Conservation (phyloP, 1,140 invertebrate species). For the Archivesica marissinica region DNA sequence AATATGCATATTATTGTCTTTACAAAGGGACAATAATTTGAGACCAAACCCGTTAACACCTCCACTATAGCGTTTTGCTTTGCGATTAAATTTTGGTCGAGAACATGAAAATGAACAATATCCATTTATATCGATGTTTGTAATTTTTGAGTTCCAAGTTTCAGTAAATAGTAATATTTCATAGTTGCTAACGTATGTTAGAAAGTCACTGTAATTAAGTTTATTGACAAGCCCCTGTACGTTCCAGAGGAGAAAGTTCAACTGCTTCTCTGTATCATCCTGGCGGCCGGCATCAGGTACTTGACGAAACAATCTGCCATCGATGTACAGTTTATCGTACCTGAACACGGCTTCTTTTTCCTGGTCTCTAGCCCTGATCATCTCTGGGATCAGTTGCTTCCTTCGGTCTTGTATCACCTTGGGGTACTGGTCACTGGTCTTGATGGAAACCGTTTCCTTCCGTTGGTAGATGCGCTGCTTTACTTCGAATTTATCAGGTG, state of each 20-base stretch:
- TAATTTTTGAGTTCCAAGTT: slow-evolving; percentile 45
- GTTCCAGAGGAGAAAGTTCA: slow-evolving; percentile 35
- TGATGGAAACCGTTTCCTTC: neutral
- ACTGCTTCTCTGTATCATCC: neutral
- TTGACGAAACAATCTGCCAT: slow-evolving; percentile 4
- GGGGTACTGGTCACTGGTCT: slow-evolving; percentile 26
- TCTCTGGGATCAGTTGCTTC: neutral
- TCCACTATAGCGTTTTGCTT: too few relatives aligned
- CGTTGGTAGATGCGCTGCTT: neutral
- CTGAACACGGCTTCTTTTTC: slow-evolving; percentile 6
- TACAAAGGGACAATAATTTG: too few relatives aligned
- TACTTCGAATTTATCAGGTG: neutral
- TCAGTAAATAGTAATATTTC: slow-evolving; percentile 43
- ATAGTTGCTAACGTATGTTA: slow-evolving; percentile 11
- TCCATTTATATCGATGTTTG: slow-evolving; percentile 11
- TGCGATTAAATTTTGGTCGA: too few relatives aligned
- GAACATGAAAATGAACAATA: neutral
- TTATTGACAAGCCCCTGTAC: slow-evolving; percentile 29
- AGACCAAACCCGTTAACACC: neutral
- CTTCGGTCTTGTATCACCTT: slow-evolving; percentile 13
- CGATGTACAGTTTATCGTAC: slow-evolving; percentile 33
- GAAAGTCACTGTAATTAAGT: slow-evolving; percentile 33
- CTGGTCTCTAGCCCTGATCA: neutral
- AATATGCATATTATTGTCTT: too few relatives aligned
- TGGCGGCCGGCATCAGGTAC: neutral